A percentile compares a stretch with the other conserved stretches of the same genome.
Conservation (phyloP, 2,113 vertebrate species). For the Bucco capensis region DNA sequence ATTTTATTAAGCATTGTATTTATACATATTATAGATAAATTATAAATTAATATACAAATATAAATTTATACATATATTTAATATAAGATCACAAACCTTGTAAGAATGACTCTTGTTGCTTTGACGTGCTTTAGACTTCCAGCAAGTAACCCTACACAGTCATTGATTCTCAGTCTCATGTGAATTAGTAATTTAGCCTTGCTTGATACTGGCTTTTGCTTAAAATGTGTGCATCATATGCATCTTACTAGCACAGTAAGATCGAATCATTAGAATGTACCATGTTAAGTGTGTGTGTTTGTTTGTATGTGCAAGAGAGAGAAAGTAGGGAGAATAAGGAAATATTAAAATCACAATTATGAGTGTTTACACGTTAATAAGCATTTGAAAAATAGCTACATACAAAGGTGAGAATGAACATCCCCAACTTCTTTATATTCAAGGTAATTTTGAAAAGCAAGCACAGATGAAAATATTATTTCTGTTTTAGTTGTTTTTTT, state of each 20-base stretch:
- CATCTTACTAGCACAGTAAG: not conserved
- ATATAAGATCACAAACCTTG: not conserved
- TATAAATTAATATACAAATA: too few relatives aligned
- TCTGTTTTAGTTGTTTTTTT: too few relatives aligned
- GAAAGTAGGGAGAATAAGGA: not conserved
- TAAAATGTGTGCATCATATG: not conserved
- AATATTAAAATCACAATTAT: not conserved
- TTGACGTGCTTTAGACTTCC: not conserved
- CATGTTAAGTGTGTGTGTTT: not conserved
- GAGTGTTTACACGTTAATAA: not conserved
- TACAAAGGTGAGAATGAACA: not conserved
- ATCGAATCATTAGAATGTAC: not conserved
- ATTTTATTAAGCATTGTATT: not conserved
- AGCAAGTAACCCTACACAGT: not conserved
- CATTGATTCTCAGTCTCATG: not conserved
- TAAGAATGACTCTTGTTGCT: not conserved
- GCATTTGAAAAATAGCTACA: not conserved
- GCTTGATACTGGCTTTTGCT: not conserved
- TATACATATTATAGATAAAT: not conserved
- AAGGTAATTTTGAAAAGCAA: not conserved
- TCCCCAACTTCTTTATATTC: not conserved
- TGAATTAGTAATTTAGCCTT: not conserved
- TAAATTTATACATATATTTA: not conserved
- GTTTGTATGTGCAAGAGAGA: too few relatives aligned
- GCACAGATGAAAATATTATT: not conserved